These are phyloP conservation scores for Temnothorax curvispinosus DNA, from an alignment of 1,140 invertebrate genomes.

Conservation along the genomic window DNA sequence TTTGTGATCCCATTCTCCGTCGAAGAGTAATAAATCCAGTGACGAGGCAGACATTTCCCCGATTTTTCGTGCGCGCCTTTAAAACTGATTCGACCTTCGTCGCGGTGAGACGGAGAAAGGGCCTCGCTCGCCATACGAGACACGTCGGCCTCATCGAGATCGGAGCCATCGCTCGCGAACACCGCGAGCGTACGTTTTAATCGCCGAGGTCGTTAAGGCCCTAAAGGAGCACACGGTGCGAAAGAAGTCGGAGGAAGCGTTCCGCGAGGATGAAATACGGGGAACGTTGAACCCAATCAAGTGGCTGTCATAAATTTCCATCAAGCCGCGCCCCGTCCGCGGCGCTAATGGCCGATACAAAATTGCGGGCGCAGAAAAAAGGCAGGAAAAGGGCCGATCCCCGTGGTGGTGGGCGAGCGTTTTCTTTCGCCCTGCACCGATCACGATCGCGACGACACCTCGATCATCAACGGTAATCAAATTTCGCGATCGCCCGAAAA, in stretches of 20 bases:
- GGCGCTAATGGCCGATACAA: constrained; percentile 74
- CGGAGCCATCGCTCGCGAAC: constrained; percentile 34
- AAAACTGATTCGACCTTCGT: constrained; percentile 20
- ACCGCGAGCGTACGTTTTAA: constrained; percentile 62
- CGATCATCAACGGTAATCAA: constrained; percentile 45
- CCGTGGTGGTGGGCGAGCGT: background rate
- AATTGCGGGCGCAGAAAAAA: constrained; percentile 66
- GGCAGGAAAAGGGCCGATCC: constrained; percentile 6
- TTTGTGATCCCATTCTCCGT: background rate
- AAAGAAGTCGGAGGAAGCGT: constrained; percentile 58
- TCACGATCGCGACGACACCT: constrained; percentile 50
- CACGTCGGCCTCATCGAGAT: constrained; percentile 36
- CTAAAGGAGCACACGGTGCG: constrained; percentile 39
- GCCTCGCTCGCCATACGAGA: constrained; percentile 16
- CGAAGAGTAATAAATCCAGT: background rate
- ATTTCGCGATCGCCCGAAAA: constrained; percentile 16
- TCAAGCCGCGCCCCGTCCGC: constrained; percentile 75
- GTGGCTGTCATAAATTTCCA: constrained; percentile 84
- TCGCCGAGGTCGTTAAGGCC: constrained; percentile 69
- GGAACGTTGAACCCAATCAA: constrained; percentile 85
- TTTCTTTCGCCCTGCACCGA: constrained; percentile 17
- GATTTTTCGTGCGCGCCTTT: constrained; percentile 5
- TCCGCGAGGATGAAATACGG: constrained; percentile 79
- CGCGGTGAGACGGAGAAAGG: constrained; percentile 15
- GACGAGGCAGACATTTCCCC: background rate